phyloP scores from a whole-genome alignment of 2,113 vertebrate genomes.

The Loxodonta africana region DNA sequence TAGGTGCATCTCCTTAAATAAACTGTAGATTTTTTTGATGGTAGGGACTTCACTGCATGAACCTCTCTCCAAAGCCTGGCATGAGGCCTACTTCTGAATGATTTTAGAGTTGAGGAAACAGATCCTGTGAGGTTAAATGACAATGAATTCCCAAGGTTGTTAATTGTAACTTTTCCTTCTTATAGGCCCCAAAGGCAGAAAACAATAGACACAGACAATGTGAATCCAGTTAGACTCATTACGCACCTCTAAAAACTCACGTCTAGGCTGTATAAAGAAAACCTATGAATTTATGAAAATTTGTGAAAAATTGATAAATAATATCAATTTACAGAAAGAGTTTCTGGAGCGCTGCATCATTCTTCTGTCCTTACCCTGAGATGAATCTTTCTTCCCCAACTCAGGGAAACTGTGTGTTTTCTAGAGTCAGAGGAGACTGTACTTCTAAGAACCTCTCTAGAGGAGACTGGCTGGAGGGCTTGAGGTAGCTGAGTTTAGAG shows the following conservation, averaged over 20 bases:
- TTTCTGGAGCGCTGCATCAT: not conserved
- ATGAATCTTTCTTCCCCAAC: not conserved
- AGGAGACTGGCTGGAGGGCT: not conserved
- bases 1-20: not conserved
- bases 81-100: not conserved
- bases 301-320: not conserved
- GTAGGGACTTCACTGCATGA: not conserved
- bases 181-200: not conserved
- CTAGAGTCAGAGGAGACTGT: not conserved
- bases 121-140: not conserved
- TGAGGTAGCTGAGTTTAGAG: not conserved
- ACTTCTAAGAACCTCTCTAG: not conserved
- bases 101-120: conserved; percentile 46
- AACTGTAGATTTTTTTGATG: not conserved
- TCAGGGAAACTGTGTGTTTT: not conserved
- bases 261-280: not conserved
- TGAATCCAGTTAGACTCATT: not conserved
- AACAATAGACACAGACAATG: not conserved
- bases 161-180: conserved; percentile 20
- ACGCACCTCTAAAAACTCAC: not conserved
- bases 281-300: not conserved
- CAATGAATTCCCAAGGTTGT: not conserved
- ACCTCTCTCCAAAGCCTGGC: not conserved
- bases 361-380: not conserved
- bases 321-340: not conserved